Conservation (phyloP, 2,113 vertebrate genomes). For the Peucedramus taeniatus region DNA sequence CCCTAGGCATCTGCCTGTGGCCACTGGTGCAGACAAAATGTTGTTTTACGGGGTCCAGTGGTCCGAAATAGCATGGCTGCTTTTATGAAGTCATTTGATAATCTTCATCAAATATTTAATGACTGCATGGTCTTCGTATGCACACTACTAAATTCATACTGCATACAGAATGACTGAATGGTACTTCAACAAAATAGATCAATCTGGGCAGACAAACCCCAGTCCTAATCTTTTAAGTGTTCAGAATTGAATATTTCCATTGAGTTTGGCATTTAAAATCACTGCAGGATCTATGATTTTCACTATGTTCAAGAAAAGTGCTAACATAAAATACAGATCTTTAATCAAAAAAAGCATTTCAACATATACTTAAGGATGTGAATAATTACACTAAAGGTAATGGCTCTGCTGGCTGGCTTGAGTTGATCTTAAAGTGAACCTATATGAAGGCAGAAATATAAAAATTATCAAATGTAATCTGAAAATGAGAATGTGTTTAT, state of each 20-base stretch:
- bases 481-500: neutral
- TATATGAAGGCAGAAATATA: neutral
- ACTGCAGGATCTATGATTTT: neutral
- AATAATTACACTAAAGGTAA: neutral
- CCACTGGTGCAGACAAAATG: neutral
- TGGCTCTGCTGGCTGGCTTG: neutral
- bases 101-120: neutral
- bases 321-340: neutral
- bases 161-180: neutral
- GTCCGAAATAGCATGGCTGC: neutral
- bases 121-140: neutral
- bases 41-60: neutral
- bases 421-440: neutral
- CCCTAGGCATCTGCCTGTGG: neutral
- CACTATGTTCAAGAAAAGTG: neutral
- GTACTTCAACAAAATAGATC: neutral
- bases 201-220: neutral
- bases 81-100: neutral
- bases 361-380: neutral
- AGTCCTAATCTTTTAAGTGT: neutral
- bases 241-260: neutral
- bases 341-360: neutral
- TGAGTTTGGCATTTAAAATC: neutral
- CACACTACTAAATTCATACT: neutral
- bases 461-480: neutral